Percentiles rank a stretch among this genome's conserved stretches.
Evolutionary conservation across 2,113 vertebrate species (phyloP).

Genomic region (Phycodurus eques): DNA sequence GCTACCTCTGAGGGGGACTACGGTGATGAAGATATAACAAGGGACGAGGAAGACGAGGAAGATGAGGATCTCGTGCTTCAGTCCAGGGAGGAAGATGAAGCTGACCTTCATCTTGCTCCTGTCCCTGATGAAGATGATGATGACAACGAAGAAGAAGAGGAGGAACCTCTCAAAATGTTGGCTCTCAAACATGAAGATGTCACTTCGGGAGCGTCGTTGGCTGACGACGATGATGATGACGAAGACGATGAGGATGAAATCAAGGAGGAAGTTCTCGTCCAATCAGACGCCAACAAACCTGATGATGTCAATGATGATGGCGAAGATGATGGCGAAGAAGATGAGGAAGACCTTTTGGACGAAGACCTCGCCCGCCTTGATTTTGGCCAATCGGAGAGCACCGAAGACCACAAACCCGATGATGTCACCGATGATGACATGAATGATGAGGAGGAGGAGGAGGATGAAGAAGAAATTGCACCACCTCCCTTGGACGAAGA

Average conservation of each 20-base stretch:
- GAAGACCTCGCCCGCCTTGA: constrained; percentile 15
- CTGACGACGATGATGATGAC: neutral
- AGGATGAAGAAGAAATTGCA: constrained; percentile 16
- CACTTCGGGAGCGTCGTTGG: neutral
- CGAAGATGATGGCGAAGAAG: constrained; percentile 23
- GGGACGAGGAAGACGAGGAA: constrained; percentile 7
- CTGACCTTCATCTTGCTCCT: constrained; percentile 44
- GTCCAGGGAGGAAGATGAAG: constrained; percentile 44
- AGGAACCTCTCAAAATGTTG: neutral
- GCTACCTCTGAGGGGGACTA: neutral
- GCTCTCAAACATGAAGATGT: neutral
- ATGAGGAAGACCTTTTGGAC: constrained; percentile 20
- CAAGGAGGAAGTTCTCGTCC: neutral
- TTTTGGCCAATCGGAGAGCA: neutral
- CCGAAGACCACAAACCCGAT: constrained; percentile 11
- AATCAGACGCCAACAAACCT: too few relatives aligned
- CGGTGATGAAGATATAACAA: too few relatives aligned
- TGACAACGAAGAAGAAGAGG: constrained; percentile 8
- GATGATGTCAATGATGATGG: neutral
- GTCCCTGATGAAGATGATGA: neutral
- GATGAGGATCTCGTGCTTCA: constrained; percentile 3
- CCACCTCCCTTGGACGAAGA: neutral
- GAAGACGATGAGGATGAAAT: neutral
- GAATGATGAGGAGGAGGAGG: constrained; percentile 29
- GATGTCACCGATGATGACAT: neutral